Percentiles rank a stretch among this genome's conserved stretches.
Conservation (phyloP, 2,797 vertebrate genomes). For the Sebastiscus tertius region DNA sequence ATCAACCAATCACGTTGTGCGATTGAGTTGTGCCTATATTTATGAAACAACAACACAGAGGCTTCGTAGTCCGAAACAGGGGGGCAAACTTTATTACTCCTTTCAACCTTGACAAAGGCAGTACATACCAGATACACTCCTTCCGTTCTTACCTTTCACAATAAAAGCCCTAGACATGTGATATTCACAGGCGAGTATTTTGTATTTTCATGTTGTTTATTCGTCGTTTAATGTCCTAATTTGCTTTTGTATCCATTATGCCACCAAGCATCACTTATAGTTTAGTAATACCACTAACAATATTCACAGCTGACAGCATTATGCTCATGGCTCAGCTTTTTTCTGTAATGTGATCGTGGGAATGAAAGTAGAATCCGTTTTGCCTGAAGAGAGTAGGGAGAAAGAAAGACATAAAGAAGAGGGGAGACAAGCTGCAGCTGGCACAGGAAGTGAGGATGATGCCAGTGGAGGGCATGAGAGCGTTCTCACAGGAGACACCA, state of each 20-base stretch:
- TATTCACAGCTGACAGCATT: slow-evolving; percentile 38
- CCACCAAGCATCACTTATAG: background rate
- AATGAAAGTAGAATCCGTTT: slow-evolving; percentile 58
- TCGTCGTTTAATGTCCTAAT: background rate
- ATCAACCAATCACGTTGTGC: too few species aligned
- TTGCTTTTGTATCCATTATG: background rate
- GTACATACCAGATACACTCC: too few species aligned
- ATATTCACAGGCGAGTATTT: too few species aligned
- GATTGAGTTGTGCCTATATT: too few species aligned
- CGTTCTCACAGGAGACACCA: slow-evolving; percentile 54
- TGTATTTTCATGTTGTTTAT: background rate
- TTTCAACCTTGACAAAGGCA: too few species aligned
- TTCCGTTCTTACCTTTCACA: too few species aligned
- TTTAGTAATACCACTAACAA: background rate
- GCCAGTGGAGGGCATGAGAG: slow-evolving; percentile 70
- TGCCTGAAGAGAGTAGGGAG: slow-evolving; percentile 34
- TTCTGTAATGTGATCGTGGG: slow-evolving; percentile 68
- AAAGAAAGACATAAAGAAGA: slow-evolving; percentile 1
- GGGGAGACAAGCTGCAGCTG: slow-evolving; percentile 73
- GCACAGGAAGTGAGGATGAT: slow-evolving; percentile 70
- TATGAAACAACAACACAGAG: too few species aligned
- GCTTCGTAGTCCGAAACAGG: too few species aligned
- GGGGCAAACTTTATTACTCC: too few species aligned
- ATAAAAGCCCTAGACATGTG: too few species aligned
- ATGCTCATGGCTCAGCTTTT: slow-evolving; percentile 52